Base-by-base conservation (phyloP, 64 coral and sea anemone species). In the Acropora tenuis region DNA sequence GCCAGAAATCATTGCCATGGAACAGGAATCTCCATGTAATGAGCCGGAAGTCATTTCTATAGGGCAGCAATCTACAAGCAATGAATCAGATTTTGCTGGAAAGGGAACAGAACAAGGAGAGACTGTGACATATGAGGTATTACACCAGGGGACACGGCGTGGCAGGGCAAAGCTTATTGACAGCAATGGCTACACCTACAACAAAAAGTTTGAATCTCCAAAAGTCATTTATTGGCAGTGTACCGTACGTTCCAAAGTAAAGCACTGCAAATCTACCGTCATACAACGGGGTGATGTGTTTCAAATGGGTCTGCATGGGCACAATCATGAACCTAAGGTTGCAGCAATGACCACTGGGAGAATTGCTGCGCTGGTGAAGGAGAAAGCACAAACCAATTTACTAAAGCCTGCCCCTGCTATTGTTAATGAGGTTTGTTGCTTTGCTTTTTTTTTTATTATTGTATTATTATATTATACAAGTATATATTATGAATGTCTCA, bases 141-240 rank as follows among this genome's bases (percentile, higher is more conserved):
- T 66, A 2, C 41, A 65, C 1, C 53, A 82, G 58, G 80, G 40
- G 41, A 61, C 80, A 65, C 43, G 30, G 15, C 20, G 55, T 5
- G 57, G 19, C 58, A 63, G 41, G 41, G n/a, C 30, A 3, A 65
- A 65, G n/a, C 60, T 83, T 15, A 45, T 83, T 18, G 80, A 83
- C 80, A 83, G 80, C 80, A 83, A 83, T 83, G 80, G 80, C 6
- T 83, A 83, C 41, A 66, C 60, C 8, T 83, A 83, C 59, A 83
- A 67, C 3, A 68, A 67, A 41, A 83, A 68, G 41, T 41, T 43
- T 1, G 41, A 43, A n/a, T 13, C 58, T 13, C 1, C 13, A 10
- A 47, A 47, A n/a, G 80, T 60, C 13, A 17, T 43, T 41, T 67
- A 83, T 44, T 83, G 80, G 41, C 80, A 83, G 59, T 83, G 58